Percentiles rank a stretch among this genome's conserved stretches.
phyloP scores from a whole-genome alignment of 2,113 vertebrate genomes.

The Dissostichus mawsoni region DNA sequence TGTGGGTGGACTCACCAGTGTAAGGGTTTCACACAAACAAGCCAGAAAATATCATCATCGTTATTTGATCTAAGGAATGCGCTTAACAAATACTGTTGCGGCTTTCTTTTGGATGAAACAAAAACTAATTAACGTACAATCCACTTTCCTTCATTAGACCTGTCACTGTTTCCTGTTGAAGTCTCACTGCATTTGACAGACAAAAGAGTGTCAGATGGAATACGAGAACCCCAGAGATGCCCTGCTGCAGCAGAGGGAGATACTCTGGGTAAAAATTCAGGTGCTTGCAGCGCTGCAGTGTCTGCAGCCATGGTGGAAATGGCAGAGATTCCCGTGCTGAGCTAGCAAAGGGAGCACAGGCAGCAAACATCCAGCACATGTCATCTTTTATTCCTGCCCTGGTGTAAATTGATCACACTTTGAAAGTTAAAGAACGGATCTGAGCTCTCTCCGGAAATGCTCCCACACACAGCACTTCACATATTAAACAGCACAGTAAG shows the following conservation, averaged over 20 bases:
- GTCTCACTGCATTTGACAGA: slow-evolving; percentile 27
- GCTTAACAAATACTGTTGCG: no score
- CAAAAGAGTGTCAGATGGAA: slow-evolving; percentile 28
- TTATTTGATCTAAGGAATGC: no score
- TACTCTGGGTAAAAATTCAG: neutral
- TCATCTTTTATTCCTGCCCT: slow-evolving; percentile 84
- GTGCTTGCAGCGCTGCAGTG: slow-evolving; percentile 5
- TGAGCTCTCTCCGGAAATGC: slow-evolving; percentile 68
- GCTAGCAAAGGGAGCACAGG: slow-evolving; percentile 62
- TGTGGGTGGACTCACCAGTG: neutral
- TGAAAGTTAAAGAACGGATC: slow-evolving; percentile 76
- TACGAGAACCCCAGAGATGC: slow-evolving; percentile 31
- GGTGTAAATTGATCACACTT: slow-evolving; percentile 86
- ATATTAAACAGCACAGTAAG: slow-evolving; percentile 33
- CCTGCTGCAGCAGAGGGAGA: slow-evolving; percentile 16
- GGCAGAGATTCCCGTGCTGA: slow-evolving; percentile 73
- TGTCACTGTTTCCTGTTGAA: slow-evolving; percentile 4
- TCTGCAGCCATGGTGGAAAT: slow-evolving; percentile 48
- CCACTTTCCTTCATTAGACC: neutral
- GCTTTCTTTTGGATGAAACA: neutral
- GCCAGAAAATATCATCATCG: no score
- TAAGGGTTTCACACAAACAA: slow-evolving; percentile 12
- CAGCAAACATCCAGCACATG: slow-evolving; percentile 73
- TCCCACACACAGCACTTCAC: slow-evolving; percentile 45
- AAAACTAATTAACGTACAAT: slow-evolving; percentile 8